Conservation (phyloP, 2,113 vertebrate species). For the Menura novaehollandiae region DNA sequence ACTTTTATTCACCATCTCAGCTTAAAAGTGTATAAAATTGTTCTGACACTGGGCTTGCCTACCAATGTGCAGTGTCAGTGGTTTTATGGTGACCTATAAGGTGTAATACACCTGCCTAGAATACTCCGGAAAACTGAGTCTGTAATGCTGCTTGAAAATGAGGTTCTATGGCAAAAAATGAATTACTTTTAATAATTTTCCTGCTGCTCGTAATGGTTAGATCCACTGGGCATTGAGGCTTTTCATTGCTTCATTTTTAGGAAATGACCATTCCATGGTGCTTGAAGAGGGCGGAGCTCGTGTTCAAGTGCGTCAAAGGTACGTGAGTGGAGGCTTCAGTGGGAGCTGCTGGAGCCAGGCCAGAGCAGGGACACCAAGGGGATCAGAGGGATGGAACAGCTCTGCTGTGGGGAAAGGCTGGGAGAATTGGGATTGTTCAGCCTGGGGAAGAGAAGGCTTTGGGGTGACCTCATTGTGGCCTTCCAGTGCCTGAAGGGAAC, state of each 20-base stretch:
- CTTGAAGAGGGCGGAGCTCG: conserved; percentile 77
- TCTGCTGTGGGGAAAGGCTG: not conserved
- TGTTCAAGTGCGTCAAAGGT: conserved; percentile 99
- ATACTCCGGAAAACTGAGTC: not conserved
- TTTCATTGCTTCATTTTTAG: conserved; percentile 56
- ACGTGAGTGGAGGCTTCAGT: conserved; percentile 1
- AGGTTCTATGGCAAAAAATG: not conserved
- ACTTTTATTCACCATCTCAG: not conserved
- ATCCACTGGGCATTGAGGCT: not conserved
- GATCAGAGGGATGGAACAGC: not conserved
- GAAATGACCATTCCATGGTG: conserved; percentile 87
- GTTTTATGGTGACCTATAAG: not conserved
- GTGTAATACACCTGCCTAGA: not conserved
- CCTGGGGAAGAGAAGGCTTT: not conserved
- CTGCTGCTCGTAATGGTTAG: not conserved
- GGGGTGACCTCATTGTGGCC: not conserved
- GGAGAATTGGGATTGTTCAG: not conserved
- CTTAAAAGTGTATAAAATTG: not conserved
- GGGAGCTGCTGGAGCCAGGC: not conserved
- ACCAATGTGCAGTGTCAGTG: not conserved
- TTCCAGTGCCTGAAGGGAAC: not conserved
- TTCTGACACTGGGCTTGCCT: not conserved
- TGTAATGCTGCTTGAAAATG: not conserved
- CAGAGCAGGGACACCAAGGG: not conserved
- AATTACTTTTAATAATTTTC: not conserved